Evolutionary conservation across 2,113 vertebrate genomes (phyloP), one percentile per base, ranked within the genome.

Genomic region (Ochotona curzoniae): DNA sequence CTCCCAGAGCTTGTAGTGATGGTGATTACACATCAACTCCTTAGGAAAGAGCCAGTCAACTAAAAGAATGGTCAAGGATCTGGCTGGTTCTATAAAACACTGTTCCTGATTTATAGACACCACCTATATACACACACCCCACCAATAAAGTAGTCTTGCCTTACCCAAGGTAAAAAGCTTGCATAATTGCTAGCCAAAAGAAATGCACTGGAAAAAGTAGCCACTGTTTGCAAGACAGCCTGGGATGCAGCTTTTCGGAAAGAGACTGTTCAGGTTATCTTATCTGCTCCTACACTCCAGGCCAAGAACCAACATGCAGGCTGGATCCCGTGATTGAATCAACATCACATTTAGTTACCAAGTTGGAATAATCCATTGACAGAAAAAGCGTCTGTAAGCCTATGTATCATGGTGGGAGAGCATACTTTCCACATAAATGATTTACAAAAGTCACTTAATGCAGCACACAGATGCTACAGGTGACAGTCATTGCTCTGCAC

Each of bases 111-210:
- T 44, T 70, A 35, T 44, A 74, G 4, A 44, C 38, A 44, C 38
- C 38, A 44, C 38, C 38, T 44, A 3, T 44, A 3, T 6, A 3
- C 38, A 44, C 38, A 44, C 38, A 91, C 13, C 49, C 79, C 12
- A 28, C 26, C 28, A 71, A 44, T 90, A 61, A 93, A 95, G 96
- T 88, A 95, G 90, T 92, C 60, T 90, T 92, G 84, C 15, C 12
- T 71, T 51, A 15, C 57, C 25, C 3, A 12, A 54, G 38, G 93
- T 51, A n/a, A 47, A 54, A 95, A 70, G 38, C 38, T 25, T 32
- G 44, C 5, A 25, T 90, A 87, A 85, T 90, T 70, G n/a, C 79
- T 64, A 14, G n/a, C 83, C 35, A 30, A 49, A 75, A 38, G 25
- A 91, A n/a, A 57, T 2, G 35, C 30, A 18, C 21, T 25, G 35